phyloP scores from a whole-genome alignment of 1,140 invertebrate genomes.

The Anthonomus grandis region DNA sequence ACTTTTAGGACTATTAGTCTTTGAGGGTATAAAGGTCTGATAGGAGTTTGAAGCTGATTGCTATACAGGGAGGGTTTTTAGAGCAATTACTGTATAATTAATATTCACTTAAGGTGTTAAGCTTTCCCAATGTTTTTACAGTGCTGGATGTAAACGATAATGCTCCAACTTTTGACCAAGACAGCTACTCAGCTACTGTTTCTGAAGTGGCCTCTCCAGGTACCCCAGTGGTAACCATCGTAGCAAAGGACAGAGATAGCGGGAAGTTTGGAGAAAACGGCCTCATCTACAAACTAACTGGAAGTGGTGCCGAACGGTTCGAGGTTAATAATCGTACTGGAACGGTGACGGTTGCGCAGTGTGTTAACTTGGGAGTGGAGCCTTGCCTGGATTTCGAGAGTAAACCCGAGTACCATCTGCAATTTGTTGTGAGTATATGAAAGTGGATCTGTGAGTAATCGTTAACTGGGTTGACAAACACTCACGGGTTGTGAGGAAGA shows the following conservation, averaged over 20 bases:
- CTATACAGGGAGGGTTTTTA: too few species aligned
- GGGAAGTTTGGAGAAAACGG: conserved; percentile 69
- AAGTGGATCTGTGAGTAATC: too few species aligned
- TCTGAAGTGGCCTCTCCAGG: conserved; percentile 71
- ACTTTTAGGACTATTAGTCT: too few species aligned
- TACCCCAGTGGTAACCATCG: conserved; percentile 69
- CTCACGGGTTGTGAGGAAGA: too few species aligned
- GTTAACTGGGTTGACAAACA: too few species aligned
- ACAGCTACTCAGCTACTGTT: conserved; percentile 67
- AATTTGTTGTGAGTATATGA: conserved; percentile 78
- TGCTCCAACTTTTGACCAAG: conserved; percentile 72
- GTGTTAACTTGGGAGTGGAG: conserved; percentile 58
- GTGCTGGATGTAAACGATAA: conserved; percentile 91
- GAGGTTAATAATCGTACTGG: conserved; percentile 75
- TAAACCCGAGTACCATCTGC: conserved; percentile 77
- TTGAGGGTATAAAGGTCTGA: too few species aligned
- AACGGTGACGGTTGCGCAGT: conserved; percentile 75
- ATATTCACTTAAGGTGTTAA: too few species aligned
- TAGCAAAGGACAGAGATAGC: conserved; percentile 80
- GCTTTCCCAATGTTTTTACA: too few species aligned
- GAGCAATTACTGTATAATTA: too few species aligned
- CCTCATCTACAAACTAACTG: conserved; percentile 80
- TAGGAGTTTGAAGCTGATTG: too few species aligned
- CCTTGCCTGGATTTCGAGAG: conserved; percentile 86
- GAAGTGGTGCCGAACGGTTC: conserved; percentile 81